Evolutionary conservation across 2,113 vertebrate species (phyloP).

Genomic region (Hydrochoerus hydrochaeris): DNA sequence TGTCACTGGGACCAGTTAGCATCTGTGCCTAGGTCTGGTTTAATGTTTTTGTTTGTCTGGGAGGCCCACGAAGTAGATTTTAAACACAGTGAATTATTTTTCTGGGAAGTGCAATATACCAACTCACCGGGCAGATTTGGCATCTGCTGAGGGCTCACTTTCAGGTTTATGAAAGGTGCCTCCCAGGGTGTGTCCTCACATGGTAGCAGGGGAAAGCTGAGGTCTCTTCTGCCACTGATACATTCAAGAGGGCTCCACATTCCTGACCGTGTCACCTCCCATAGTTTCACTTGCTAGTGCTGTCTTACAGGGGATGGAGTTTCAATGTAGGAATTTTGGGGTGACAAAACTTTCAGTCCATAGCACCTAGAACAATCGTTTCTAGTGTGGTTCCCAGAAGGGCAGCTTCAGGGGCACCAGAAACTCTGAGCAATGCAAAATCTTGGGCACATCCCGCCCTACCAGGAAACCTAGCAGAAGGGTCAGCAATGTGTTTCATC

Average conservation of each 20-base stretch:
- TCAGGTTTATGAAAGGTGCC: background rate
- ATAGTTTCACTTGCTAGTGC: background rate
- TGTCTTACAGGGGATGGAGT: background rate
- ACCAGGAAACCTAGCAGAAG: background rate
- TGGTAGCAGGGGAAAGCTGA: background rate
- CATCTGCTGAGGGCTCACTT: background rate
- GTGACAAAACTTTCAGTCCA: background rate
- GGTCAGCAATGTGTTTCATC: background rate
- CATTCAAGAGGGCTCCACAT: background rate
- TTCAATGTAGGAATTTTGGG: background rate
- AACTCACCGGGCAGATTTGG: background rate
- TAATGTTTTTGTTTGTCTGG: background rate
- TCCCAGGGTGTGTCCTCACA: background rate
- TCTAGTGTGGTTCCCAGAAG: no score
- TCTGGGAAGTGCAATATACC: background rate
- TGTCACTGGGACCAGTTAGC: no score
- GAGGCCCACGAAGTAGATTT: background rate
- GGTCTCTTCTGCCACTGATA: background rate
- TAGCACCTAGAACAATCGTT: background rate
- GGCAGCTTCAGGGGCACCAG: no score
- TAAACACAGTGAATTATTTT: background rate
- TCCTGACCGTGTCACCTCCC: background rate
- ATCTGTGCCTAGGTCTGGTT: background rate
- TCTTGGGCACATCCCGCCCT: background rate
- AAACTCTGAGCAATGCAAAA: background rate